These are phyloP conservation scores for Alviniconcha marisindica DNA, from an alignment of 1,140 invertebrate genomes.

Conservation along the genomic window DNA sequence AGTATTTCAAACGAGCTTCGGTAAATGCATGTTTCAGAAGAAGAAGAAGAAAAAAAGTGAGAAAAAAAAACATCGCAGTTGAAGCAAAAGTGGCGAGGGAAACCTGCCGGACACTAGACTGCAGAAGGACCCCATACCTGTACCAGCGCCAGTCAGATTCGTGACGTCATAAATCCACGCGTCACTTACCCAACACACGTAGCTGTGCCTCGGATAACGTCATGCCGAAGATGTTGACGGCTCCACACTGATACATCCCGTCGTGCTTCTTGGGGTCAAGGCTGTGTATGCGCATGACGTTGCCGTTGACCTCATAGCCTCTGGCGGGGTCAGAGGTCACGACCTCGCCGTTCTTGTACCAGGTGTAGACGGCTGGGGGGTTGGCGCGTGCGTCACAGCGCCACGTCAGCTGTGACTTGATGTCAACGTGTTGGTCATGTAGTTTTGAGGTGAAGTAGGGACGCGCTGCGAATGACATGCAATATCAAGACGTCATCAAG, in stretches of 20 bases:
- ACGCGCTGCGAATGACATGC: constrained; percentile 81
- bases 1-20: too few relatives aligned
- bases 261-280: constrained; percentile 80
- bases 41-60: too few relatives aligned
- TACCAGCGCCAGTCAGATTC: not conserved
- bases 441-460: constrained; percentile 96
- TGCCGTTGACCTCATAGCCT: constrained; percentile 49
- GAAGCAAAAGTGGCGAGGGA: not conserved
- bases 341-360: constrained; percentile 85
- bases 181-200: constrained; percentile 79
- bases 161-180: too few relatives aligned
- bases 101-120: not conserved
- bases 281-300: constrained; percentile 52
- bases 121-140: not conserved
- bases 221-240: constrained; percentile 91
- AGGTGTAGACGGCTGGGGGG: constrained; percentile 93
- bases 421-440: constrained; percentile 91
- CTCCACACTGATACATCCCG: constrained; percentile 97
- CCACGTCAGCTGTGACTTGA: constrained; percentile 88
- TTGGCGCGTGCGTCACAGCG: constrained; percentile 97
- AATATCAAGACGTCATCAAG: not conserved
- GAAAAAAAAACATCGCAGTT: too few relatives aligned
- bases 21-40: too few relatives aligned
- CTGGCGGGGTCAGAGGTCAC: constrained; percentile 79
- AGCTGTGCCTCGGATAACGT: constrained; percentile 93